Percentiles rank a stretch among this genome's conserved stretches.
Conservation (phyloP, 2,113 vertebrate genomes). For the Chunga burmeisteri region DNA sequence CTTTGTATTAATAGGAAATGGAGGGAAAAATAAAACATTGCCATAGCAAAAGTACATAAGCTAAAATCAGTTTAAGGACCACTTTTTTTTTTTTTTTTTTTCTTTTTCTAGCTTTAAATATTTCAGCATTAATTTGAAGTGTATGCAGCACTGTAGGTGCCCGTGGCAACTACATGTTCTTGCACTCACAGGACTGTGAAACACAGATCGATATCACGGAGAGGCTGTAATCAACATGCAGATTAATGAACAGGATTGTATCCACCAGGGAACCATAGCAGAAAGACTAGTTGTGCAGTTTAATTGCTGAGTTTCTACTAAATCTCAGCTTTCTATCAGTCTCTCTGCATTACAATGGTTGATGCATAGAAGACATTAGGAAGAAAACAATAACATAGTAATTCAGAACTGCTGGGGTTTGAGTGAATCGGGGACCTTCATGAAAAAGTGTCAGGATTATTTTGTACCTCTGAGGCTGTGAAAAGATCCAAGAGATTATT, state of each 20-base stretch:
- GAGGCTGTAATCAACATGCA: constrained; percentile 76
- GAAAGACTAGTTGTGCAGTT: constrained; percentile 78
- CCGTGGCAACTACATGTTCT: constrained; percentile 50
- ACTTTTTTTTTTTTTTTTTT: not conserved
- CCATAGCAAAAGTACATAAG: not conserved
- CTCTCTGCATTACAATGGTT: constrained; percentile 68
- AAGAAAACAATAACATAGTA: constrained; percentile 71
- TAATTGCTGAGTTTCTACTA: constrained; percentile 78
- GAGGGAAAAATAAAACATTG: not conserved
- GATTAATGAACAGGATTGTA: constrained; percentile 76
- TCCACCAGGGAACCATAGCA: constrained; percentile 70
- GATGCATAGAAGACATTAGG: constrained; percentile 71
- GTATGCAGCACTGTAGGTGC: constrained; percentile 18
- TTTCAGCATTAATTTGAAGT: constrained; percentile 26
- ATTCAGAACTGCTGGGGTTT: constrained; percentile 63
- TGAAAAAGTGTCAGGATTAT: constrained; percentile 42
- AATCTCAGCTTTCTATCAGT: constrained; percentile 76
- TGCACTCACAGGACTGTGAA: constrained; percentile 54
- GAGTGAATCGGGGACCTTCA: constrained; percentile 31
- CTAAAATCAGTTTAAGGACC: not conserved
- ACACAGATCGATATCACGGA: constrained; percentile 71
- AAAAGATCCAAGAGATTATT: constrained; percentile 38
- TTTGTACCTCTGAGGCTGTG: constrained; percentile 7
- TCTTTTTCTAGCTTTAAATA: constrained; percentile 3
- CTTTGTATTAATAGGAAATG: not conserved